Conservation (phyloP, 2,113 vertebrate species). For the Phylloscopus whistleri region DNA sequence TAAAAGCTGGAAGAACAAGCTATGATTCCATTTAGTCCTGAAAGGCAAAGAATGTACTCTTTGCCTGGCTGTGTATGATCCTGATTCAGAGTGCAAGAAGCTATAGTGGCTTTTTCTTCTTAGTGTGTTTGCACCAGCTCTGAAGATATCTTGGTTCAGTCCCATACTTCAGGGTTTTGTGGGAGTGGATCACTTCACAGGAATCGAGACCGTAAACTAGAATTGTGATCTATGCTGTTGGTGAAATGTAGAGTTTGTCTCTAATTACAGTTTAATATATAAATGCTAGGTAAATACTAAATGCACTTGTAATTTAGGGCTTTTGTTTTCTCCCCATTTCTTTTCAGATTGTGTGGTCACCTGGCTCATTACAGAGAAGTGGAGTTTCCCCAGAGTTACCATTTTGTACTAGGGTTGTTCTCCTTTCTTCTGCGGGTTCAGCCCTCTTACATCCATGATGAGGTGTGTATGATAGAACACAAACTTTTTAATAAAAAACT, state of each 20-base stretch:
- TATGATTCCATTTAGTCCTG: neutral
- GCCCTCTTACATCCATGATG: conserved; percentile 70
- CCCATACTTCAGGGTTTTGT: neutral
- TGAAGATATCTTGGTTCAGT: neutral
- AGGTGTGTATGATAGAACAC: conserved; percentile 77
- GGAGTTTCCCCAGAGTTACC: conserved; percentile 75
- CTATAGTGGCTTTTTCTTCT: neutral
- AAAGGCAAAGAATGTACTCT: neutral
- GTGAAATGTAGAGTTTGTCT: neutral
- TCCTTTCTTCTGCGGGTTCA: conserved; percentile 75
- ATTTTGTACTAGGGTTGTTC: conserved; percentile 75
- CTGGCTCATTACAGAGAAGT: conserved; percentile 68
- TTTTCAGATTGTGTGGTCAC: conserved; percentile 69
- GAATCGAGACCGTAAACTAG: neutral
- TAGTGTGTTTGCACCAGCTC: neutral
- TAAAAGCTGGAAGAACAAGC: neutral
- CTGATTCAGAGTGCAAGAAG: neutral
- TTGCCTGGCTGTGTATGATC: neutral
- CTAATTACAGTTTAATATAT: neutral
- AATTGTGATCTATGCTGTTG: neutral
- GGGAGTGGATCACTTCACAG: neutral
- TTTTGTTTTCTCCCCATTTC: neutral
- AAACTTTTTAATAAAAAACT: conserved; percentile 70
- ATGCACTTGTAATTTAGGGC: neutral
- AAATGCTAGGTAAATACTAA: neutral